phyloP scores from a whole-genome alignment of 2,113 vertebrate genomes.

The Typhlomys cinereus region DNA sequence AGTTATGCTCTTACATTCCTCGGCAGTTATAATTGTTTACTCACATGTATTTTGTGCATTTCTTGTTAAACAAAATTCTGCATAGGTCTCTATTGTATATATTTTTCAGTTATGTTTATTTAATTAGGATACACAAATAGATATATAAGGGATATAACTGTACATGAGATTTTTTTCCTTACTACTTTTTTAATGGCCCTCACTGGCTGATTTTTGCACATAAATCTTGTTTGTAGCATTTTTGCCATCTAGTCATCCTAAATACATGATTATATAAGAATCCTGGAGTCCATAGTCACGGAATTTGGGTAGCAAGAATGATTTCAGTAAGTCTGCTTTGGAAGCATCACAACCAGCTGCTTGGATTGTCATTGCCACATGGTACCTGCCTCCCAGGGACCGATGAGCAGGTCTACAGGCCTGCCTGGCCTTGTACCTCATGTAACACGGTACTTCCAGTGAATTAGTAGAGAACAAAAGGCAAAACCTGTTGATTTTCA shows the following conservation, averaged over 20 bases:
- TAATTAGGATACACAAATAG: not conserved
- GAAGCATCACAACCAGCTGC: not conserved
- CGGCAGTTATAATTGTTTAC: conserved; percentile 9
- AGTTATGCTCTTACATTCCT: conserved; percentile 29
- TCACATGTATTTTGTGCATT: conserved; percentile 19
- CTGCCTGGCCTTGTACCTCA: not conserved
- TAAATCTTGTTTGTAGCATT: conserved; percentile 50
- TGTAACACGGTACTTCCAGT: not conserved
- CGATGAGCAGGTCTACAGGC: not conserved
- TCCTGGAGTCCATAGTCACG: not conserved
- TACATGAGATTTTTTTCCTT: not conserved
- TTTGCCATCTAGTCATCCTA: conserved; percentile 31
- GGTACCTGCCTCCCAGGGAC: not conserved
- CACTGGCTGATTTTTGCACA: conserved; percentile 11
- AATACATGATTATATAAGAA: not conserved
- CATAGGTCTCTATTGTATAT: not conserved
- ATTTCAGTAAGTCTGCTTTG: not conserved
- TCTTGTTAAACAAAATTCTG: not conserved
- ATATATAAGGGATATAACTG: not conserved
- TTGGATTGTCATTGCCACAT: not conserved
- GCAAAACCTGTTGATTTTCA: not conserved
- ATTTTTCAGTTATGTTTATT: not conserved
- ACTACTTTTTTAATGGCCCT: not conserved
- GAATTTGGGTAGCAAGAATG: conserved; percentile 1
- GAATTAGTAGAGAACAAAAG: not conserved